These are phyloP conservation scores for Tipula helvola DNA, from an alignment of 2,888 invertebrate genomes.

Conservation along the genomic window DNA sequence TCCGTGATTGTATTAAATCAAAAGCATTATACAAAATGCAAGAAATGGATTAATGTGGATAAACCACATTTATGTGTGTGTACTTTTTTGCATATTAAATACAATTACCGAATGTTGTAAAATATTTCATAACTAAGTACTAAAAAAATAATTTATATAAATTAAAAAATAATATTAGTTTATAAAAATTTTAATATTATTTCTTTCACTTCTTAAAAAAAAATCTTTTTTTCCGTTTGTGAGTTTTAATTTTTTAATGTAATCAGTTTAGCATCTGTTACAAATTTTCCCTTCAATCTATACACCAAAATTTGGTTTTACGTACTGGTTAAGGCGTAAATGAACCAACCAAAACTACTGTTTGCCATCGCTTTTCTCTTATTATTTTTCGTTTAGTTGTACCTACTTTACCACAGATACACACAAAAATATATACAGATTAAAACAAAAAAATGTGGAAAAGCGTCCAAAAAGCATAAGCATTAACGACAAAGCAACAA, in stretches of 20 bases:
- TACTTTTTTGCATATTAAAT: no score
- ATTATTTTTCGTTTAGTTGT: neutral
- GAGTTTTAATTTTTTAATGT: neutral
- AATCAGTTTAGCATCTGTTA: neutral
- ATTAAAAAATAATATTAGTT: neutral
- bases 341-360: neutral
- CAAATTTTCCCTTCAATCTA: neutral
- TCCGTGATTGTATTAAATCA: neutral
- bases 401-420: neutral
- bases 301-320: neutral
- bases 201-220: neutral
- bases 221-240: neutral
- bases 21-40: neutral
- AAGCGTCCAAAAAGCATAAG: neutral
- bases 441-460: neutral
- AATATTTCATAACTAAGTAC: neutral
- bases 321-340: neutral
- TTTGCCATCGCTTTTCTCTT: neutral
- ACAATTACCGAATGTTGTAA: neutral
- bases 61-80: neutral
- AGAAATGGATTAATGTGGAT: neutral
- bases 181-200: neutral
- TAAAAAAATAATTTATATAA: neutral
- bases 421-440: neutral
- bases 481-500: neutral